These are phyloP conservation scores for Gulo gulo DNA, from an alignment of 2,113 vertebrate genomes.

Conservation along the genomic window DNA sequence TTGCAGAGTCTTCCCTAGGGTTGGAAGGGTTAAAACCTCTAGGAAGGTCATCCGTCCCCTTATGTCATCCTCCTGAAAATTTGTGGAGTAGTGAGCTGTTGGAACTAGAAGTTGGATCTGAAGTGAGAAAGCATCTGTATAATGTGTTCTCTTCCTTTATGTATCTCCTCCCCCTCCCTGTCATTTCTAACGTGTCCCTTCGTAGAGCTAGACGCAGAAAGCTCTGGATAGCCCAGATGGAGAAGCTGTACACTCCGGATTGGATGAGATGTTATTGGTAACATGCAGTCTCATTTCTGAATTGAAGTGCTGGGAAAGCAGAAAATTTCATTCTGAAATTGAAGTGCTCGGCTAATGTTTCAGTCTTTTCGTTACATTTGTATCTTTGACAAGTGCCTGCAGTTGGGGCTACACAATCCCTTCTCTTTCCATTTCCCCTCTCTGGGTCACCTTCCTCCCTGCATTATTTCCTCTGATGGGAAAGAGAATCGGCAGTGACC, in stretches of 20 bases:
- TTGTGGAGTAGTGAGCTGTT: background rate
- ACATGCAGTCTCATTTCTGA: conserved; percentile 58
- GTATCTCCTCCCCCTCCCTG: background rate
- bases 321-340: background rate
- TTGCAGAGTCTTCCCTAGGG: background rate
- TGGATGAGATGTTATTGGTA: conserved; percentile 43
- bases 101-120: background rate
- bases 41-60: background rate
- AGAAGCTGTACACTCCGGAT: background rate
- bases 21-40: background rate
- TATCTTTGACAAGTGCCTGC: conserved; percentile 46
- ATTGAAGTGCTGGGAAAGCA: conserved; percentile 63
- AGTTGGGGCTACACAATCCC: conserved; percentile 28
- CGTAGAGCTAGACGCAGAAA: conserved; percentile 38
- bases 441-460: background rate
- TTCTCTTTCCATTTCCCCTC: conserved; percentile 42
- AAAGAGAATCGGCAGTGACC: background rate
- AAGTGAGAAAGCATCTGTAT: background rate
- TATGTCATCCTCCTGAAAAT: background rate
- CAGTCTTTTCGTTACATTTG: conserved; percentile 38
- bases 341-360: conserved; percentile 41
- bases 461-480: conserved; percentile 14
- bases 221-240: background rate
- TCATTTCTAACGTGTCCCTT: conserved; percentile 14
- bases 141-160: background rate